Base-by-base conservation (phyloP, 2,113 vertebrate genomes). In the Halichoerus grypus region DNA sequence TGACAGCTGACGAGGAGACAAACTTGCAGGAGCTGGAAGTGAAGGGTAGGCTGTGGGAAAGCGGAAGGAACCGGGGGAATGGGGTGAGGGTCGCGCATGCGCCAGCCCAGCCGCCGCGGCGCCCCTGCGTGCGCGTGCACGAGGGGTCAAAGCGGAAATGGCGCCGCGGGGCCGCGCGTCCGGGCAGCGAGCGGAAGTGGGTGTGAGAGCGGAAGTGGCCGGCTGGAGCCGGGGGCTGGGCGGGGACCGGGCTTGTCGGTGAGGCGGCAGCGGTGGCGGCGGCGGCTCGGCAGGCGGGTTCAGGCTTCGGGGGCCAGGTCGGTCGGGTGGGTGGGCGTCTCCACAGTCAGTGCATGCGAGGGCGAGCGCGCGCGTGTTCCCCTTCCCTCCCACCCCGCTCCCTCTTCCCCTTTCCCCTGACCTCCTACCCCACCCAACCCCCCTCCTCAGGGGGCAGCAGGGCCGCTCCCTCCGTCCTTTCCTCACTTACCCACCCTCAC, bases 121-220 rank as follows among this genome's bases (percentile, higher is more conserved):
- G 71, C 16, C 63, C 63, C 19, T 61, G 69, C 97, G 95, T 91
- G 92, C 96, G 95, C 83, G 96, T 2, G 61, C 83, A 59, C 82
- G 79, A 31, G 57, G 9, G 63, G 22, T n/a, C 53, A 57, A 22
- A 95, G 96, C 98, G 97, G 98, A 98, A 97, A 97, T 97, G 96
- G 97, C 46, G 90, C 95, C 95, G 36, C 97, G 96, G 97, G 87
- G 90, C 87, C 98, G 97, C 95, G 98, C 97, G 87, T 95, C 84
- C 74, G 79, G 97, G 97, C 74, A 74, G 90, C 89, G 98, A 98
- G 98, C 97, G 98, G 98, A 98, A 98, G 98, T 98, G 97, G 98
- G 98, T 98, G 98, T 98, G 98, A 98, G 98, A 97, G 96, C 97
- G 98, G 98, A 98, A 98, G 98, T 98, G 98, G 94, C 98, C 97